These are phyloP conservation scores for Aphrophora alni DNA, from an alignment of 2,888 invertebrate species.

Conservation along the genomic window DNA sequence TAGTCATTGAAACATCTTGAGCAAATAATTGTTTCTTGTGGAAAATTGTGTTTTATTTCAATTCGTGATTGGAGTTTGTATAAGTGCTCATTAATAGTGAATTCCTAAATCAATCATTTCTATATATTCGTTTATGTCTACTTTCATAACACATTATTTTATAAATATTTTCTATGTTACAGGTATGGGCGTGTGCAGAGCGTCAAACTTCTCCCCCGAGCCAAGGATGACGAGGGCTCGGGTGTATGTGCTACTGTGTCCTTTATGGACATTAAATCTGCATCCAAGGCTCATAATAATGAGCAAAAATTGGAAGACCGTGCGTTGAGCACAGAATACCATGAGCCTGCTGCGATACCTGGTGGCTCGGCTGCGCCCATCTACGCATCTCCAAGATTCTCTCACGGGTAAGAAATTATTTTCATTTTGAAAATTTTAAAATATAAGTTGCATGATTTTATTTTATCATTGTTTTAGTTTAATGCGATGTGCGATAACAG, in stretches of 20 bases:
- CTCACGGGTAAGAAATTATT: constrained; percentile 61
- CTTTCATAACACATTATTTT: too few species aligned
- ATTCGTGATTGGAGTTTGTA: too few species aligned
- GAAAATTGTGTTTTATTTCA: too few species aligned
- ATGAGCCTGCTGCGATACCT: constrained; percentile 82
- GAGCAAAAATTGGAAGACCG: constrained; percentile 89
- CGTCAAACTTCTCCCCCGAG: constrained; percentile 84
- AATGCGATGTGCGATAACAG: not conserved
- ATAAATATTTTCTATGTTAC: constrained; percentile 59
- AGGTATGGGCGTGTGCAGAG: constrained; percentile 98
- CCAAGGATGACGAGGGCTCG: constrained; percentile 62
- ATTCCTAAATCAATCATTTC: too few species aligned
- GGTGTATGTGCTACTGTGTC: constrained; percentile 87
- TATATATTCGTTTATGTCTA: too few species aligned
- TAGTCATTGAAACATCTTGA: too few species aligned
- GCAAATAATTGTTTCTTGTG: too few species aligned
- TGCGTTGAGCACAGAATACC: constrained; percentile 88
- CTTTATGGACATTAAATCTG: constrained; percentile 97
- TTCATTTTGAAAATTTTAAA: too few species aligned
- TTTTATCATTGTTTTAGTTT: not conserved
- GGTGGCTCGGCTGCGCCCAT: constrained; percentile 57
- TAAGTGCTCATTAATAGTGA: too few species aligned
- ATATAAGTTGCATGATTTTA: not conserved
- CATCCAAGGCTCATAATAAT: constrained; percentile 90
- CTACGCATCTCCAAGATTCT: constrained; percentile 62